These are phyloP conservation scores for Prunella fulvescens DNA, from an alignment of 2,113 vertebrate genomes.

Conservation along the genomic window DNA sequence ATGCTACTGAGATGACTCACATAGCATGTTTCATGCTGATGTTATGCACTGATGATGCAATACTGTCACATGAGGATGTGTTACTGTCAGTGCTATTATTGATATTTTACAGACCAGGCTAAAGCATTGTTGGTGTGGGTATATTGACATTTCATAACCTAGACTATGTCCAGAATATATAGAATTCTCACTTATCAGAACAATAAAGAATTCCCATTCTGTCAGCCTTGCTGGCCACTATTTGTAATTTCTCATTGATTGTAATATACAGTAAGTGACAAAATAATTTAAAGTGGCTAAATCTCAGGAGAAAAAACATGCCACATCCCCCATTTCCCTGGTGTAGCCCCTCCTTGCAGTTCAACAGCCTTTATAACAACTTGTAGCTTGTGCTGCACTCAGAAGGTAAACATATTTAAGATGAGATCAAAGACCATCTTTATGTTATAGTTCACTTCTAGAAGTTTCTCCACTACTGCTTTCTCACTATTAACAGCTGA, in stretches of 20 bases:
- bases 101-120: background rate
- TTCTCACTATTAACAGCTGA: background rate
- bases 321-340: background rate
- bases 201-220: background rate
- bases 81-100: background rate
- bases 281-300: background rate
- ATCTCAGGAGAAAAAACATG: background rate
- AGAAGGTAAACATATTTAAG: background rate
- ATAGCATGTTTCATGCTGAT: background rate
- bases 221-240: background rate
- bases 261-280: background rate
- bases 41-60: background rate
- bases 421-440: background rate
- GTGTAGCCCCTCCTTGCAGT: background rate
- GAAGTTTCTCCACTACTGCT: background rate
- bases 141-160: background rate
- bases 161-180: background rate
- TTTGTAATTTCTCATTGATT: background rate
- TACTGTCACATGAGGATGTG: background rate
- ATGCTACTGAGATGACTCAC: background rate
- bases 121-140: background rate
- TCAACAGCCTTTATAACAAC: background rate
- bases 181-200: background rate
- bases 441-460: background rate
- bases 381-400: background rate